Evolutionary conservation across 2,113 vertebrate genomes (phyloP).

Genomic region (Bombycilla garrulus): DNA sequence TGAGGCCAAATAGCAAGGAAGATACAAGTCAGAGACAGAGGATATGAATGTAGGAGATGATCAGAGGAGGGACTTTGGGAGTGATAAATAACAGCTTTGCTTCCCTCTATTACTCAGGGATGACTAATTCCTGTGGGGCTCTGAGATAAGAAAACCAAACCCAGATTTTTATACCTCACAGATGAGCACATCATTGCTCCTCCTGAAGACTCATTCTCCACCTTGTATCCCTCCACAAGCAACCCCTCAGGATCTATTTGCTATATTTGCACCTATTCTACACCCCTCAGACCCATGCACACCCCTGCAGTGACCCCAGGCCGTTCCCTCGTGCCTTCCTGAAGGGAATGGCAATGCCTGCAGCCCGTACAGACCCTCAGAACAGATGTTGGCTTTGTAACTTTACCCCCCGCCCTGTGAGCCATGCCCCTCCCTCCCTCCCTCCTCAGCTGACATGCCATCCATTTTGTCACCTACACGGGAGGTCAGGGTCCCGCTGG

Average conservation of each 20-base stretch:
- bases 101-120: neutral
- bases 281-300: neutral
- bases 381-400: conserved; percentile 87
- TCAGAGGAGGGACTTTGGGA: neutral
- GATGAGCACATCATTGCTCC: neutral
- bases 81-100: neutral
- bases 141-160: neutral
- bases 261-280: neutral
- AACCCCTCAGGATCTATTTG: neutral
- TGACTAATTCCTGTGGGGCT: neutral
- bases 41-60: neutral
- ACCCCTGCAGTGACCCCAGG: neutral
- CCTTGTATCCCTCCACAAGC: neutral
- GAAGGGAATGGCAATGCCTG: conserved; percentile 68
- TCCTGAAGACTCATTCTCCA: neutral
- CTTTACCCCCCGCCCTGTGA: conserved; percentile 66
- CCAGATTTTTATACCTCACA: neutral
- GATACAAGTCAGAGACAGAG: neutral
- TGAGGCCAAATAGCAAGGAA: neutral
- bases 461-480: conserved; percentile 77
- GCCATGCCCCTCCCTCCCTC: neutral
- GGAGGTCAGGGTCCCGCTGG: conserved; percentile 72
- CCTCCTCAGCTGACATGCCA: conserved; percentile 48
- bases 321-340: neutral
- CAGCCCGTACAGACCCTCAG: conserved; percentile 76